Evolutionary conservation across 2,888 invertebrate genomes (phyloP), one percentile per base, ranked within the genome.

Genomic region (Meloe dianella): DNA sequence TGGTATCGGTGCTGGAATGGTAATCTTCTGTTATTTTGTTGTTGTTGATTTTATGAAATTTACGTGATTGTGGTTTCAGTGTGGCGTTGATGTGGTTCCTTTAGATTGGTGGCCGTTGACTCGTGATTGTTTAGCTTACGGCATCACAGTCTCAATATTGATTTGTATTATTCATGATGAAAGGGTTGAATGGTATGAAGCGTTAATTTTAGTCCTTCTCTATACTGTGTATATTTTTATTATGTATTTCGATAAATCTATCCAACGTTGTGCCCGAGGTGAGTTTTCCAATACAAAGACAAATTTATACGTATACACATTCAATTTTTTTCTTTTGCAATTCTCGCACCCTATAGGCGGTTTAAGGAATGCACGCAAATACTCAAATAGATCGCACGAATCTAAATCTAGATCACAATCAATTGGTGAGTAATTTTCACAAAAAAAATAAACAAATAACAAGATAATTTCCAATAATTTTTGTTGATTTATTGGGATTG

Each of bases 31-130:
- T 80, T 90, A 93, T 64, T 84, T 93, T 1, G 92, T 92, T 0
- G 92, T 93, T 0, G 91, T 92, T 0, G 92, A 92, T 0, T 58
- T 35, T 14, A 20, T 30, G 20, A 58, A 2, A 58, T 29, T 58
- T 38, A 8, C 20, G 14, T 24, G 14, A 20, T 62, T 64, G 67
- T 66, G n/a, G n/a, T 78, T 77, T 65, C 71, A 84, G 84, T 83
- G 82, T 73, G 83, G 84, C 30, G 82, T 83, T n/a, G 81, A 92
- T 89, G 87, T 88, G 32, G 86, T 92, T 66, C 87, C 89, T 22
- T 82, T 92, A 75, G 91, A 92, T 82, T 91, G 92, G 92, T 93
- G 91, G 91, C 91, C 93, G 0, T 86, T 94, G 65, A 90, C 91
- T 1, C 86, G 94, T 70, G 93, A 94, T 81, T 90, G 91, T 77